These are phyloP conservation scores for Torymus aiolomorphi DNA, from an alignment of 2,888 invertebrate species.

Conservation along the genomic window DNA sequence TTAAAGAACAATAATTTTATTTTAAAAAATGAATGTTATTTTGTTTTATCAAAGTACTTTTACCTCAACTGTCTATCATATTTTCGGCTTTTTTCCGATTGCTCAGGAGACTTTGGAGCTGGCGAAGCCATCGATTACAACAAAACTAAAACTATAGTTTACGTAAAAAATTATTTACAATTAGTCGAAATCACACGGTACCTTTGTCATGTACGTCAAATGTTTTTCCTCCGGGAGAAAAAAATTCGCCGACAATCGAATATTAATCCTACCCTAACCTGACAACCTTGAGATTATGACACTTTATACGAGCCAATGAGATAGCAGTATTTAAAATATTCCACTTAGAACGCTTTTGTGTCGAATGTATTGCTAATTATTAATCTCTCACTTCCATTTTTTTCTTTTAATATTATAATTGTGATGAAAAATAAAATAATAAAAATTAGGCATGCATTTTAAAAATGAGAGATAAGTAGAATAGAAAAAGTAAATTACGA, in stretches of 20 bases:
- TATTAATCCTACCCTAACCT: constrained; percentile 22
- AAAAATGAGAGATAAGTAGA: too few species aligned
- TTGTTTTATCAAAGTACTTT: constrained; percentile 4
- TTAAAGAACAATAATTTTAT: background rate
- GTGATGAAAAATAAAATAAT: too few species aligned
- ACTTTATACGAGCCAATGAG: constrained; percentile 19
- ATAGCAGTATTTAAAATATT: background rate
- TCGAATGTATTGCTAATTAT: too few species aligned
- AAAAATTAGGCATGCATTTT: too few species aligned
- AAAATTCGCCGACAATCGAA: constrained; percentile 33
- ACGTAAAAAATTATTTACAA: constrained; percentile 17
- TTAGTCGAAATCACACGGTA: background rate
- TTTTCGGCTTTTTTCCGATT: constrained; percentile 85
- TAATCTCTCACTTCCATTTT: too few species aligned
- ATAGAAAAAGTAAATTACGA: too few species aligned
- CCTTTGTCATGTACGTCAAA: constrained; percentile 2
- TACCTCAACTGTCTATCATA: constrained; percentile 86
- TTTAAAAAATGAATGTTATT: background rate
- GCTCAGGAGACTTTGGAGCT: constrained; percentile 84
- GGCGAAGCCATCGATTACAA: constrained; percentile 80
- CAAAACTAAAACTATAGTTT: constrained; percentile 2
- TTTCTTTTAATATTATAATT: too few species aligned
- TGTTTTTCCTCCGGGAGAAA: constrained; percentile 7
- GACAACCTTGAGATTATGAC: background rate
- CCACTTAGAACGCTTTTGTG: too few species aligned